These are phyloP conservation scores for Glaucopsyche alexis DNA, from an alignment of 2,888 invertebrate species.

Conservation along the genomic window DNA sequence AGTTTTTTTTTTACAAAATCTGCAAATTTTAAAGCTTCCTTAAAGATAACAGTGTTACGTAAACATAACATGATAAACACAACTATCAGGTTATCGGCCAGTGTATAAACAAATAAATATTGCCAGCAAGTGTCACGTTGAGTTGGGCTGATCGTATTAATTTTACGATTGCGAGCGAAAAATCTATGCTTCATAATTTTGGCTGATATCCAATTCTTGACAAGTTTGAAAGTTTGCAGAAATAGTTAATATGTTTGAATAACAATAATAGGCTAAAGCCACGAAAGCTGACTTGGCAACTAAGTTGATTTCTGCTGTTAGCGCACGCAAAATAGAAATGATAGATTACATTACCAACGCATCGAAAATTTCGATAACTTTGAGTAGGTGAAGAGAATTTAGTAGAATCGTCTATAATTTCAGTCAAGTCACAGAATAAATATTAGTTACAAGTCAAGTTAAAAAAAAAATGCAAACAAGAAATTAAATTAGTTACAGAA, in stretches of 20 bases:
- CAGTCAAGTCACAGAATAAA: neutral
- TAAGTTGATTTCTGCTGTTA: neutral
- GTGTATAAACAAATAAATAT: slow-evolving; percentile 28
- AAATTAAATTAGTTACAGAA: neutral
- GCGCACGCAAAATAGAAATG: neutral
- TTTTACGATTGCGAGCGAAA: slow-evolving; percentile 29
- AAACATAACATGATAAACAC: slow-evolving; percentile 24
- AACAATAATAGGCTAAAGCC: slow-evolving; percentile 11
- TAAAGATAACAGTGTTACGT: slow-evolving; percentile 18
- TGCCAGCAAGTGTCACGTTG: slow-evolving; percentile 20
- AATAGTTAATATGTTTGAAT: slow-evolving; percentile 13
- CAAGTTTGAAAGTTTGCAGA: slow-evolving; percentile 28
- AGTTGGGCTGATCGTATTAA: slow-evolving; percentile 23
- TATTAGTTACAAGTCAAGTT: too few species aligned
- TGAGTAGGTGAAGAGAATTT: neutral
- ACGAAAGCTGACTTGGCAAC: slow-evolving; percentile 17
- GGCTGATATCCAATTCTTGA: slow-evolving; percentile 29
- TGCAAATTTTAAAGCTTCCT: neutral
- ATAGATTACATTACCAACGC: neutral
- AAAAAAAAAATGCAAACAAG: neutral
- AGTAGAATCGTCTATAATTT: neutral
- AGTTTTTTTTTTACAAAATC: neutral
- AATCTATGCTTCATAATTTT: slow-evolving; percentile 27
- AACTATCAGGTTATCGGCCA: slow-evolving; percentile 23
- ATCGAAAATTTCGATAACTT: neutral